phyloP scores from a whole-genome alignment of 1,140 invertebrate species.

The Antheraea mylitta region DNA sequence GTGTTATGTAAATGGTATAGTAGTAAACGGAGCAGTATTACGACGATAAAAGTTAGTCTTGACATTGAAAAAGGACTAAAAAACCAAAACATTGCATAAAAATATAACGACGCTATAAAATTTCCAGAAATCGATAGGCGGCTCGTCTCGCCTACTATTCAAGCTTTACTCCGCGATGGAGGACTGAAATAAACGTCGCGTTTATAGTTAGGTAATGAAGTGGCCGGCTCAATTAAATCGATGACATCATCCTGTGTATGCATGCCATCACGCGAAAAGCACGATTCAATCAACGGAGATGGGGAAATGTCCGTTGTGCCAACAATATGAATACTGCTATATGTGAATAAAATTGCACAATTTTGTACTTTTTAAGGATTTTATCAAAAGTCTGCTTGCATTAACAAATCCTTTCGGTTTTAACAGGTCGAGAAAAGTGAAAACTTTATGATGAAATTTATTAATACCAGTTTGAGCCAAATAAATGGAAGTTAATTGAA shows the following conservation, averaged over 20 bases:
- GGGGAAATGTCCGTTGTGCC: neutral
- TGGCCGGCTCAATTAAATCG: slow-evolving; percentile 64
- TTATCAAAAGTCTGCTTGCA: neutral
- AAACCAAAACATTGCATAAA: slow-evolving; percentile 36
- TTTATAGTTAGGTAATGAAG: slow-evolving; percentile 62
- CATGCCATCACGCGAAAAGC: slow-evolving; percentile 54
- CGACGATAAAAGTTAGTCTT: slow-evolving; percentile 32
- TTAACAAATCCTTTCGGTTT: neutral
- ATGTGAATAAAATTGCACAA: neutral
- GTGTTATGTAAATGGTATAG: neutral
- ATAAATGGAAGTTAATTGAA: no score
- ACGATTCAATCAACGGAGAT: slow-evolving; percentile 55
- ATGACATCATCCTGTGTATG: slow-evolving; percentile 63
- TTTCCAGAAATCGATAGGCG: slow-evolving; percentile 36
- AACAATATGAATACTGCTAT: neutral
- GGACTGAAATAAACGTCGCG: slow-evolving; percentile 39
- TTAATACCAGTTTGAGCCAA: no score
- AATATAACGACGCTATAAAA: slow-evolving; percentile 41
- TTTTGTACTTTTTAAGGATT: neutral
- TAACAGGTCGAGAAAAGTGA: no score
- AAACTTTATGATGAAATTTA: no score
- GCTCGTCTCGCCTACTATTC: slow-evolving; percentile 12
- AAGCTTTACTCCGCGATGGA: slow-evolving; percentile 27
- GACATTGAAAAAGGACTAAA: slow-evolving; percentile 35
- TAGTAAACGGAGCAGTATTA: neutral